phyloP scores from a whole-genome alignment of 1,140 invertebrate genomes.

The Drosophila melanica region DNA sequence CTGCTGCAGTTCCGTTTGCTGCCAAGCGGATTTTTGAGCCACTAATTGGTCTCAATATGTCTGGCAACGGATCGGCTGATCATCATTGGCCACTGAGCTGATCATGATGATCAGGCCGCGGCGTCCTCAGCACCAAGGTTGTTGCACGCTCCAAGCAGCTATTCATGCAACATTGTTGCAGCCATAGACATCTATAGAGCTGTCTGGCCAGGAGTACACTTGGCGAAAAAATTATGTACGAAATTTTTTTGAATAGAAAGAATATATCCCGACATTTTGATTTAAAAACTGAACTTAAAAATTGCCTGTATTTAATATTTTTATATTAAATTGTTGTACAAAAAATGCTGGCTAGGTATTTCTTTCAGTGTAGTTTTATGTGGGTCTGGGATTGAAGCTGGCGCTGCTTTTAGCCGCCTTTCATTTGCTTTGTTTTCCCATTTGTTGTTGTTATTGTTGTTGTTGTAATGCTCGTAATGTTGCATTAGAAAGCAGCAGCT shows the following conservation, averaged over 20 bases:
- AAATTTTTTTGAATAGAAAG: not conserved
- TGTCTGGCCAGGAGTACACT: conserved; percentile 6
- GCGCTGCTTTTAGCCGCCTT: conserved; percentile 30
- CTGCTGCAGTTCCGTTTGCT: conserved; percentile 77
- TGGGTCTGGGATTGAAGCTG: conserved; percentile 12
- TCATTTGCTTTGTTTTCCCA: conserved; percentile 52
- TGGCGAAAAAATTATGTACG: not conserved
- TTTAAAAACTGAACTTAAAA: no score
- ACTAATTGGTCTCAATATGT: conserved; percentile 82
- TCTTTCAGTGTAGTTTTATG: conserved; percentile 1
- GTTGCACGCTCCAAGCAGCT: conserved; percentile 67
- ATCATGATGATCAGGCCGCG: not conserved
- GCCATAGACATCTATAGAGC: not conserved
- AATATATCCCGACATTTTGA: not conserved
- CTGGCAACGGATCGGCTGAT: conserved; percentile 47
- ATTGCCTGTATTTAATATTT: not conserved
- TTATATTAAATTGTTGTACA: not conserved
- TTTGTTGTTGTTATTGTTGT: conserved; percentile 23
- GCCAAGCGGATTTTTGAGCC: conserved; percentile 78
- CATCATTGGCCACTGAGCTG: conserved; percentile 5
- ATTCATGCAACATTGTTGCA: conserved; percentile 78
- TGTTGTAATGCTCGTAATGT: conserved; percentile 28
- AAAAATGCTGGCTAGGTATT: not conserved
- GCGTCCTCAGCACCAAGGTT: conserved; percentile 61
- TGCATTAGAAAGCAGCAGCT: conserved; percentile 48